Evolutionary conservation across 2,888 invertebrate genomes (phyloP).

Genomic region (Leptinotarsa tumamoca): DNA sequence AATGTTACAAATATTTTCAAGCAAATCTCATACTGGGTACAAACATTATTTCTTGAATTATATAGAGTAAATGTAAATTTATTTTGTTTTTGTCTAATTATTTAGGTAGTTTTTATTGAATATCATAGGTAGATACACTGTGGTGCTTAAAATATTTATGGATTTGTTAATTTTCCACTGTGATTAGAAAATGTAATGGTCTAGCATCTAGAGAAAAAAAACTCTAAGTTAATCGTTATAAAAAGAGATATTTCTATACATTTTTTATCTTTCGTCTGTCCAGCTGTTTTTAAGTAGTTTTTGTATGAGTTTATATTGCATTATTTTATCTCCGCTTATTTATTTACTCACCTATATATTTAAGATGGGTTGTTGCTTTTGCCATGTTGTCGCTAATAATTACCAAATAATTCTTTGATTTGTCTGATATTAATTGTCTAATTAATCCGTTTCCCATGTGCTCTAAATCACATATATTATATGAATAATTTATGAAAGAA

Average conservation of each 20-base stretch:
- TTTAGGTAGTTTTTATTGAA: conserved; percentile 24
- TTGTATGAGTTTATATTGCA: conserved; percentile 44
- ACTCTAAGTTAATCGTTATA: conserved; percentile 25
- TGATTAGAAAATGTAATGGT: conserved; percentile 41
- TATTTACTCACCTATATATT: conserved; percentile 47
- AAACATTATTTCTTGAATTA: neutral
- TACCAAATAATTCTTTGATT: conserved; percentile 27
- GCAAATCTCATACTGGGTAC: neutral
- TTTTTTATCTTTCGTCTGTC: conserved; percentile 47
- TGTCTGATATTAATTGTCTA: conserved; percentile 28
- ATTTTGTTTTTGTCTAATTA: conserved; percentile 27
- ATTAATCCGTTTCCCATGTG: conserved; percentile 44
- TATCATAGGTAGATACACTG: conserved; percentile 30
- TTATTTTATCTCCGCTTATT: conserved; percentile 46
- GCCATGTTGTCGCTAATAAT: conserved; percentile 48
- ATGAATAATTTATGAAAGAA: conserved; percentile 9
- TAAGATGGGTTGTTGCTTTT: conserved; percentile 52
- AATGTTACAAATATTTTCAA: neutral
- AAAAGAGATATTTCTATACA: conserved; percentile 43
- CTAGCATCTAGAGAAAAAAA: conserved; percentile 39
- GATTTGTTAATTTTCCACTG: conserved; percentile 37
- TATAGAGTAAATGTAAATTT: neutral
- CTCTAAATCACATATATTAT: conserved; percentile 30
- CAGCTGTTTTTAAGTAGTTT: conserved; percentile 50
- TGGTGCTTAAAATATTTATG: conserved; percentile 28